These are phyloP conservation scores for Brotula barbata DNA, from an alignment of 2,797 vertebrate genomes.

Conservation along the genomic window DNA sequence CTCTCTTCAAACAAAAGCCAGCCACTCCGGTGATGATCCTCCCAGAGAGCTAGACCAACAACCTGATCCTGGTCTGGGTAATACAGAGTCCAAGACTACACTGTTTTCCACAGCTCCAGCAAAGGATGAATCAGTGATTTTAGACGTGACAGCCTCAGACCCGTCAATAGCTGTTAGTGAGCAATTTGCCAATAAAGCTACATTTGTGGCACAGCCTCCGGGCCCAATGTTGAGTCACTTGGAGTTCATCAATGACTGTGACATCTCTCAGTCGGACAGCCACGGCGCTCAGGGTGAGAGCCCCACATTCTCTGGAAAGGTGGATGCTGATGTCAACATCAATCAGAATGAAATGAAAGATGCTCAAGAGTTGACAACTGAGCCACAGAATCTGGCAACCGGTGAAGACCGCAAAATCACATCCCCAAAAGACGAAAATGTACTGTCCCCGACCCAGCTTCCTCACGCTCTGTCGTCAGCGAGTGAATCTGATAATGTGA, in stretches of 20 bases:
- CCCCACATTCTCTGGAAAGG: slow-evolving; percentile 34
- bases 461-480: slow-evolving; percentile 18
- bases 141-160: slow-evolving; percentile 38
- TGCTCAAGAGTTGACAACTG: background rate
- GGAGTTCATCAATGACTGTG: slow-evolving; percentile 70
- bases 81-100: slow-evolving; percentile 14
- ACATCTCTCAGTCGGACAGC: slow-evolving; percentile 48
- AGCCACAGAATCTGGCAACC: slow-evolving; percentile 10
- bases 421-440: slow-evolving; percentile 26
- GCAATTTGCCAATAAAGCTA: slow-evolving; percentile 41
- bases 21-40: slow-evolving; percentile 29
- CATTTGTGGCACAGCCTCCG: slow-evolving; percentile 54
- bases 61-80: slow-evolving; percentile 19
- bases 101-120: slow-evolving; percentile 17
- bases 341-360: slow-evolving; percentile 26
- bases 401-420: slow-evolving; percentile 7
- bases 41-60: slow-evolving; percentile 41
- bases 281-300: slow-evolving; percentile 29
- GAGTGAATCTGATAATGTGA: slow-evolving; percentile 31
- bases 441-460: slow-evolving; percentile 12
- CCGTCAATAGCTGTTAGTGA: slow-evolving; percentile 41
- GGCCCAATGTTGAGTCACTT: slow-evolving; percentile 78
- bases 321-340: slow-evolving; percentile 19
- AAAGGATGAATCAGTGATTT: slow-evolving; percentile 40
- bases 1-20: slow-evolving; percentile 34